Evolutionary conservation across 2,888 invertebrate genomes (phyloP), one percentile per base, ranked within the genome.

Genomic region (Artemia sinica): DNA sequence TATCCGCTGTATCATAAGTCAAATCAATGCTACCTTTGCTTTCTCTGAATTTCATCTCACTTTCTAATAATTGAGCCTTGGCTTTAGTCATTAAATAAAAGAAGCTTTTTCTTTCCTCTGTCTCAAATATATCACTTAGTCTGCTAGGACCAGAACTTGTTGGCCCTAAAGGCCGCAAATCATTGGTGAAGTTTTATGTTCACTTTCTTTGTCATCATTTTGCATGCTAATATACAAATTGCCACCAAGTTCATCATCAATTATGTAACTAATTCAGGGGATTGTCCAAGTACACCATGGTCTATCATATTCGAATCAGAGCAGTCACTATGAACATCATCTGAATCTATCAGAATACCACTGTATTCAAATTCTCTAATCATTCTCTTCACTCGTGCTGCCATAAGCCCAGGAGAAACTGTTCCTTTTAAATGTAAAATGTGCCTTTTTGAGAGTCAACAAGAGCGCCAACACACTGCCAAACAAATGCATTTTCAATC

Each of bases 1-100:
- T 52, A 13, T 52, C 52, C 2, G 52, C 52, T 52, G 52, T n/a
- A 52, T 52, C 52, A 52, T 52, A 52, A 52, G 52, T 52, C 52
- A 52, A 52, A 52, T 14, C 58, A 7, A 52, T 52, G 58, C 4
- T 52, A 14, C 58, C 7, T 52, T 52, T 52, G 58, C 58, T 52
- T 52, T 52, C 4, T 52, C 7, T 52, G 58, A 52, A 52, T 5
- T 52, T 7, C 58, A 2, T 52, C 5, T 0, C 7, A 52, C 4
- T 52, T 3, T 52, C 58, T 7, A 14, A 2, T 14, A 52, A 3
- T 52, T 52, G 58, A 52, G 58, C 4, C 58, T 58, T 58, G 58
- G 58, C 8, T 8, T 58, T 58, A 6, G 58, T 58, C 58, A 58
- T 58, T 14, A 58, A 14, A 58, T 58, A 58, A 58, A 4, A 58